Percentiles rank a stretch among this genome's conserved stretches.
Conservation (phyloP, 2,797 vertebrate species). For the Semotilus atromaculatus region DNA sequence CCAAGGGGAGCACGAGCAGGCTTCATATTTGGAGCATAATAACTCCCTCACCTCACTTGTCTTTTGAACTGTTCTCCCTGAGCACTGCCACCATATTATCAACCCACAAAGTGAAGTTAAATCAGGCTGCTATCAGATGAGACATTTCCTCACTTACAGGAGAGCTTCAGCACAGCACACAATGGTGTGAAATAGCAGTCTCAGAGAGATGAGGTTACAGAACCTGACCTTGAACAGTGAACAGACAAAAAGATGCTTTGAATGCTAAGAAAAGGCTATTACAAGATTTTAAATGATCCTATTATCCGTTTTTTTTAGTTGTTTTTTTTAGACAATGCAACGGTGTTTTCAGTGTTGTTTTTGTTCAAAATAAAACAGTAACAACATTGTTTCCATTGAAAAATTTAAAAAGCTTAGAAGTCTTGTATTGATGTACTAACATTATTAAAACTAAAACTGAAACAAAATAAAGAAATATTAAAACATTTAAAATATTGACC, state of each 20-base stretch:
- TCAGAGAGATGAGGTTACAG: constrained; percentile 62
- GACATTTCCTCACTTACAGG: constrained; percentile 60
- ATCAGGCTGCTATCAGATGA: constrained; percentile 68
- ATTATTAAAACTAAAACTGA: not conserved
- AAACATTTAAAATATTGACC: too few species aligned
- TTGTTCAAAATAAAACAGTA: not conserved
- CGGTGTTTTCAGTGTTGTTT: not conserved
- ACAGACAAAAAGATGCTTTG: constrained; percentile 9
- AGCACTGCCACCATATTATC: constrained; percentile 53
- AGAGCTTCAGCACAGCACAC: constrained; percentile 65
- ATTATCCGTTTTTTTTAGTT: not conserved
- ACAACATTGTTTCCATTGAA: not conserved
- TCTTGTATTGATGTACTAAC: not conserved
- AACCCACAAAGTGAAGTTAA: constrained; percentile 61
- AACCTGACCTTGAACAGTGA: constrained; percentile 60
- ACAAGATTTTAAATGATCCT: not conserved
- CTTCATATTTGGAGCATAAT: constrained; percentile 56
- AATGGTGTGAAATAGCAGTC: constrained; percentile 56
- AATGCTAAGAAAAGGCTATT: not conserved
- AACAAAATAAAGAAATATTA: too few species aligned
- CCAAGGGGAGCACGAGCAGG: not conserved
- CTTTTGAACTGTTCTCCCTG: constrained; percentile 65
- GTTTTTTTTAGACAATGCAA: not conserved
- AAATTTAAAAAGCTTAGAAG: not conserved
- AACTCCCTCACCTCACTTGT: constrained; percentile 33